Evolutionary conservation across 2,797 vertebrate species (phyloP).

Genomic region (Hapalemur alaotrensis): DNA sequence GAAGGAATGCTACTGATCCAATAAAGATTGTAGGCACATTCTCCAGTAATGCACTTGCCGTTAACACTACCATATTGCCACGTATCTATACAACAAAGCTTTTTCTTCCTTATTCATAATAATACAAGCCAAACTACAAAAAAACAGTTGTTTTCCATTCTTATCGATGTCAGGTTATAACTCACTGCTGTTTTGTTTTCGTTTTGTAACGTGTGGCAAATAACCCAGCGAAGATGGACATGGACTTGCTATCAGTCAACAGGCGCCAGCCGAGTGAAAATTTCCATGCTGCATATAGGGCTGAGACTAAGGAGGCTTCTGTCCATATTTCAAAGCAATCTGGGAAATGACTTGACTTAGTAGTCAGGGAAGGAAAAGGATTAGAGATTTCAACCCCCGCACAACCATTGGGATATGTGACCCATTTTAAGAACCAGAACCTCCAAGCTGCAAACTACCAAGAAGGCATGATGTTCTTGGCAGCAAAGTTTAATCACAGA

Average conservation of each 20-base stretch:
- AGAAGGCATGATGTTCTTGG: background rate
- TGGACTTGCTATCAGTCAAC: background rate
- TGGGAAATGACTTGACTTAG: background rate
- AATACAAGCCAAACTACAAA: background rate
- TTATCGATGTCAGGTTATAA: background rate
- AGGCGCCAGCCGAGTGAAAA: background rate
- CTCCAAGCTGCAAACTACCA: background rate
- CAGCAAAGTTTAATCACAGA: background rate
- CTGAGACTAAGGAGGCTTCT: background rate
- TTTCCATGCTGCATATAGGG: background rate
- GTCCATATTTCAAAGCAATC: background rate
- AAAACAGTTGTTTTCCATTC: background rate
- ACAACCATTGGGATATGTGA: background rate
- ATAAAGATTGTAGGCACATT: background rate
- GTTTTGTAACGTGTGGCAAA: background rate
- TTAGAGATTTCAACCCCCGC: background rate
- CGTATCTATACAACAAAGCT: background rate
- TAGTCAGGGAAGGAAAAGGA: background rate
- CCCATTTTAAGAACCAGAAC: slow-evolving; percentile 33
- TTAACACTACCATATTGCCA: background rate
- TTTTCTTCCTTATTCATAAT: background rate
- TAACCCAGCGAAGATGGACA: background rate
- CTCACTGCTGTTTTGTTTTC: background rate
- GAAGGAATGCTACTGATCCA: background rate
- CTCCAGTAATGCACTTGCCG: background rate